These are phyloP conservation scores for Pandion haliaetus DNA, from an alignment of 2,113 vertebrate genomes.

Conservation along the genomic window DNA sequence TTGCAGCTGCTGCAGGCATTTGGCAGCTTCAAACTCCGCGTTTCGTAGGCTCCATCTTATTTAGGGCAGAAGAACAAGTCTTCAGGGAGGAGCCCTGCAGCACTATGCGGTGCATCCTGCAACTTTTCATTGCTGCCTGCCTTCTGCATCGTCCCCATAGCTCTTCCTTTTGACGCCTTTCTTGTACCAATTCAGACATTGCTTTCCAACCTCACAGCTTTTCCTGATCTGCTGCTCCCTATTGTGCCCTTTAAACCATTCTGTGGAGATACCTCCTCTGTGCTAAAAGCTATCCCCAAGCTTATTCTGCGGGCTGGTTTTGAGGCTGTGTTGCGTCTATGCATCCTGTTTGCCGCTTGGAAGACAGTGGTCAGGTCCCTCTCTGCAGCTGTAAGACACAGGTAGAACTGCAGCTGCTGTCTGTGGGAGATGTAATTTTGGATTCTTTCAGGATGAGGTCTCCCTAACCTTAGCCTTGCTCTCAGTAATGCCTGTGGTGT, in stretches of 20 bases:
- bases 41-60: background rate
- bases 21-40: background rate
- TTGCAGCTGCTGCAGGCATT: background rate
- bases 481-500: background rate
- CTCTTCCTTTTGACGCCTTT: background rate
- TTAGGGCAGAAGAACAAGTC: background rate
- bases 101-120: background rate
- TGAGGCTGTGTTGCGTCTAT: background rate
- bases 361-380: background rate
- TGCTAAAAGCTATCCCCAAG: background rate
- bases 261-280: background rate
- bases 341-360: background rate
- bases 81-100: background rate
- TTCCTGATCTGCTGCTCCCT: background rate
- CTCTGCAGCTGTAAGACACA: background rate
- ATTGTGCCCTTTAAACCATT: background rate
- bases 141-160: background rate
- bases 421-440: background rate
- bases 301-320: accelerated
- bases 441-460: constrained; percentile 8
- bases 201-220: background rate
- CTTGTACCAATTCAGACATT: background rate
- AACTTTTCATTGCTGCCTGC: background rate
- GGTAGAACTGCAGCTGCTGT: background rate
- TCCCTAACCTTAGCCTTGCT: constrained; percentile 6